These are phyloP conservation scores for Elachura formosa DNA, from an alignment of 2,113 vertebrate species.

Conservation along the genomic window DNA sequence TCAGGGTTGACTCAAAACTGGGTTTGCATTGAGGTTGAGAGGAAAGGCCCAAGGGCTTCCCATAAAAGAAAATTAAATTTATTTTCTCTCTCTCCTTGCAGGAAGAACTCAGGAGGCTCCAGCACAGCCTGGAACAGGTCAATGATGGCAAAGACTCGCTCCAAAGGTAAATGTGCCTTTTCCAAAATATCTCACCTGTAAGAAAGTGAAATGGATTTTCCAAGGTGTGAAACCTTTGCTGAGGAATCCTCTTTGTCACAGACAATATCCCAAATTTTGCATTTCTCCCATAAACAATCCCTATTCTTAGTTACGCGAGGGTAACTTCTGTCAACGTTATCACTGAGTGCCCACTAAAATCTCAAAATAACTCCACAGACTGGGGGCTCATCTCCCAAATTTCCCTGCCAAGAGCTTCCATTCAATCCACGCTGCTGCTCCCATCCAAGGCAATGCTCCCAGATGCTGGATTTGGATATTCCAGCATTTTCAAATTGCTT, in stretches of 20 bases:
- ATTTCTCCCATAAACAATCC: not conserved
- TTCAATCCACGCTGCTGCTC: not conserved
- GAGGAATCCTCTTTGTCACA: not conserved
- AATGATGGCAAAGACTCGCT: conserved; percentile 78
- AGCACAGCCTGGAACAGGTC: conserved; percentile 79
- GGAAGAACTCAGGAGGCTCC: conserved; percentile 86
- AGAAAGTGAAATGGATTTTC: not conserved
- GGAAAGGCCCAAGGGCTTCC: not conserved
- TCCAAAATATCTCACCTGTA: rapidly evolving
- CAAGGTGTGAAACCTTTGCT: not conserved
- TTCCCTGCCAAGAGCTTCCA: not conserved
- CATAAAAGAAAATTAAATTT: not conserved
- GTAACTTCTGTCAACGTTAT: not conserved
- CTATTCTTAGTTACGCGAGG: not conserved
- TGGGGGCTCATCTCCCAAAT: not conserved
- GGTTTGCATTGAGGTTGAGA: not conserved
- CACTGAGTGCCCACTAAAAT: not conserved
- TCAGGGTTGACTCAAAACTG: rapidly evolving
- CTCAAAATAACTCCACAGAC: not conserved
- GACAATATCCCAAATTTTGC: not conserved
- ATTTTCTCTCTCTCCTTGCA: conserved; percentile 39
- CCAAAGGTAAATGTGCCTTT: conserved; percentile 77
- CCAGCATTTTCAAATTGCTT: not conserved
- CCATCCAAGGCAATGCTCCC: not conserved
- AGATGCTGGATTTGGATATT: not conserved